phyloP scores from a whole-genome alignment of 2,113 vertebrate genomes.

The Isurus oxyrinchus region DNA sequence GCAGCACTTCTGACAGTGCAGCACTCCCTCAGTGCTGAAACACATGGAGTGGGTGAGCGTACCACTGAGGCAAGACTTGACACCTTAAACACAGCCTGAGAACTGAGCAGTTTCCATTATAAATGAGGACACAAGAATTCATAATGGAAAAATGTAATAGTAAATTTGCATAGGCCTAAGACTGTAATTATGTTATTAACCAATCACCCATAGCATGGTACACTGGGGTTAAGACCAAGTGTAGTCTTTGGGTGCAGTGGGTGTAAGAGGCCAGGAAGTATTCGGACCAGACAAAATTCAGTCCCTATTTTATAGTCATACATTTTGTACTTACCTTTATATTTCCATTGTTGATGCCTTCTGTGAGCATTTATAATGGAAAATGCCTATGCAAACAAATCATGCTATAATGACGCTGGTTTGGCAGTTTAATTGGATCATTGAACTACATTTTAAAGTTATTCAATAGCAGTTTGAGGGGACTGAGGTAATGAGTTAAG shows the following conservation, averaged over 20 bases:
- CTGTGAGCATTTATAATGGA: not conserved
- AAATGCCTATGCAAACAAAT: not conserved
- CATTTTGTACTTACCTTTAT: not conserved
- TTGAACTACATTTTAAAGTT: not conserved
- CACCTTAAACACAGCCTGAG: not conserved
- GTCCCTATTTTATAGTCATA: not conserved
- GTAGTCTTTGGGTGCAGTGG: not conserved
- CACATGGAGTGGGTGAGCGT: not conserved
- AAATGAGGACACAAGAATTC: not conserved
- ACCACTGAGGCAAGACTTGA: not conserved
- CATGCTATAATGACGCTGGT: not conserved
- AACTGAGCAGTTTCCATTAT: not conserved
- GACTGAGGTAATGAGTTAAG: not conserved
- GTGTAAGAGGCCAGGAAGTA: not conserved
- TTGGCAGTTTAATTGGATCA: not conserved
- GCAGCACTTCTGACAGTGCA: not conserved
- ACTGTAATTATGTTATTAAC: not conserved
- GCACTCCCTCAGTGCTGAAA: not conserved
- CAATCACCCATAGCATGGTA: not conserved
- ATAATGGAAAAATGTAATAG: not conserved
- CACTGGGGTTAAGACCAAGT: not conserved
- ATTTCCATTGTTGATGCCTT: not conserved
- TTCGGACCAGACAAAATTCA: not conserved
- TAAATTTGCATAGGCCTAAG: not conserved
- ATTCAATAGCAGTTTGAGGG: not conserved